Evolutionary conservation across 1,140 invertebrate species (phyloP), one percentile per base, ranked within the genome.

Genomic region (Aphelenchoides fujianensis): DNA sequence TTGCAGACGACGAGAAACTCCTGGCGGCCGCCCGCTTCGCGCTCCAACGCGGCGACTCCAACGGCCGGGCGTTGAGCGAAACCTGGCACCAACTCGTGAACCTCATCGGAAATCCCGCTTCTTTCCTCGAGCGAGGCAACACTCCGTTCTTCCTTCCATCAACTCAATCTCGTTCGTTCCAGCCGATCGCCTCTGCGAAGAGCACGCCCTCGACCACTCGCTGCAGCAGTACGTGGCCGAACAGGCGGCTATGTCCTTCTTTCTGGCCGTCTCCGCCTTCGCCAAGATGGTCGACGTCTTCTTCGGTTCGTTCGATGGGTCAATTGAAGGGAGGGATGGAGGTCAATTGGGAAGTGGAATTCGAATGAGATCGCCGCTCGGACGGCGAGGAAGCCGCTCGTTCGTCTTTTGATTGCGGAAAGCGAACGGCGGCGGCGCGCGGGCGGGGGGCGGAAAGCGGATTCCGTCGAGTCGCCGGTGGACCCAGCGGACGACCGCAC

Each of bases 221-320:
- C 55, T 55, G 32, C 23, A 79, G 12, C 61, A 64, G 12, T 66
- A 74, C 52, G 19, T 71, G 37, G 23, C 27, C 0, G 77, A 67
- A 37, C 77, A 79, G 63, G 41, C 53, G n/a, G 61, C 73, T 5
- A 53, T 81, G 9, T 78, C 70, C 1, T 83, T 83, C 62, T 83
- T 84, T 63, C 52, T 82, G 37, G 74, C 82, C 16, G 71, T 80
- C 12, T 52, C 69, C 19, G 72, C 76, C 3, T 61, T 81, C 31
- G 64, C 70, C 16, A 76, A 80, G 59, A 74, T 83, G 71, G 71
- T 83, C 57, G 82, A 83, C 68, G 69, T 83, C 31, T 84, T 83
- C 68, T 81, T 78, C 68, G 81, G 80, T 80, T 54, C 32, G 9
- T 64, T 52, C 16, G n/a, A n/a, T n/a, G n/a, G n/a, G n/a, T 69